Evolutionary conservation across 2,888 invertebrate species (phyloP), one percentile per base, ranked within the genome.

Genomic region (Archips xylosteana): DNA sequence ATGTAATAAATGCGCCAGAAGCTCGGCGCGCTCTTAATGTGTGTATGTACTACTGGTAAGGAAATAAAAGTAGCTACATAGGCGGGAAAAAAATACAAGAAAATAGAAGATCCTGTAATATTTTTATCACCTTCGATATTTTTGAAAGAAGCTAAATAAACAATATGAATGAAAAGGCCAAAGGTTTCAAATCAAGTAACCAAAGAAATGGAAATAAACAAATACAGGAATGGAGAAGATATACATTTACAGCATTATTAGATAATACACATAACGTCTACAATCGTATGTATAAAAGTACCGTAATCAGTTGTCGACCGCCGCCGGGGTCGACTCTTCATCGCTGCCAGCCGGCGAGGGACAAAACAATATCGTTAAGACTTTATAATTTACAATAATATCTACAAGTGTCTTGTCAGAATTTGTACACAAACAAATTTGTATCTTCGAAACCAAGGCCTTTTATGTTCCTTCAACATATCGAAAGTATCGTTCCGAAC

Each of bases 281-380:
- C 57, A 12, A 59, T 60, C 57, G 2, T 64, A 62, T 62, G 5
- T 15, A 65, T 51, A 12, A 12, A 69, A 61, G 70, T 74, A 74
- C 74, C 74, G 70, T 74, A 13, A 70, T 51, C 34, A 54, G 64
- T 65, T 51, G 65, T 49, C 49, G 13, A 32, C 68, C 57, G 73
- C 39, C 47, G 68, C 49, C 59, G 39, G 59, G 10, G 5, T 36
- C 32, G 32, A 34, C 69, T 61, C 60, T 5, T 65, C 65, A 57
- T 6, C 54, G 42, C 64, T 54, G 64, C 49, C 32, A 60, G 42
- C n/a, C 51, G 65, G 34, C 49, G 45, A 34, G 34, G 66, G 32
- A 57, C 57, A 67, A 61, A 69, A 49, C 12, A 32, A 57, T 32
- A 57, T 57, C 9, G 57, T 57, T 57, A 57, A 12, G 6, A 57